Percentiles rank a stretch among this genome's conserved stretches.
These are phyloP conservation scores for Agrotis segetum DNA, from an alignment of 2,888 invertebrate species.

Conservation along the genomic window DNA sequence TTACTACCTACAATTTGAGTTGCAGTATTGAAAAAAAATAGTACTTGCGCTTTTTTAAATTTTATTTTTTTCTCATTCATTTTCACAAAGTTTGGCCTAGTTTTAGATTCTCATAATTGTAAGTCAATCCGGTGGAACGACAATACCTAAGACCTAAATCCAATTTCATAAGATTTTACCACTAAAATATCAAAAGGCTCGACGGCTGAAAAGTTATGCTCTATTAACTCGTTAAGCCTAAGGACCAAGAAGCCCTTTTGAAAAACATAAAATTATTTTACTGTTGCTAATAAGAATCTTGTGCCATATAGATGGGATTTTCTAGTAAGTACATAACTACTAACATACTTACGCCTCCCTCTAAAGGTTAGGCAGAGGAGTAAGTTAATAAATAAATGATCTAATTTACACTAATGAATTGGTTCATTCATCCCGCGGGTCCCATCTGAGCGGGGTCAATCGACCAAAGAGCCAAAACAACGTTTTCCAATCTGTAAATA, in stretches of 20 bases:
- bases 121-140: constrained; percentile 8
- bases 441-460: no score
- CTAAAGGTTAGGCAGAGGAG: neutral
- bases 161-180: constrained; percentile 28
- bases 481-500: neutral
- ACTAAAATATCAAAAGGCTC: constrained; percentile 20
- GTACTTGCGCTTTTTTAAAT: no score
- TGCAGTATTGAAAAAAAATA: no score
- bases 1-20: no score
- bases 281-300: neutral
- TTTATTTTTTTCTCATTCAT: neutral
- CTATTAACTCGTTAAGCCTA: constrained; percentile 25
- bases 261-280: constrained; percentile 5
- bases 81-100: neutral
- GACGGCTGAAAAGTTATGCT: constrained; percentile 17
- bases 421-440: no score
- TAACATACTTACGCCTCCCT: neutral
- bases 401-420: neutral
- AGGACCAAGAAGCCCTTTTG: constrained; percentile 7
- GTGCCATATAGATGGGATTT: neutral
- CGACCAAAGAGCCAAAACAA: no score
- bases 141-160: constrained; percentile 2
- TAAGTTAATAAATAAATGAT: no score
- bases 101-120: constrained; percentile 37
- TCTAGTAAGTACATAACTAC: neutral